Evolutionary conservation across 1,140 invertebrate species (phyloP).

Genomic region (Sycophaga agraensis): DNA sequence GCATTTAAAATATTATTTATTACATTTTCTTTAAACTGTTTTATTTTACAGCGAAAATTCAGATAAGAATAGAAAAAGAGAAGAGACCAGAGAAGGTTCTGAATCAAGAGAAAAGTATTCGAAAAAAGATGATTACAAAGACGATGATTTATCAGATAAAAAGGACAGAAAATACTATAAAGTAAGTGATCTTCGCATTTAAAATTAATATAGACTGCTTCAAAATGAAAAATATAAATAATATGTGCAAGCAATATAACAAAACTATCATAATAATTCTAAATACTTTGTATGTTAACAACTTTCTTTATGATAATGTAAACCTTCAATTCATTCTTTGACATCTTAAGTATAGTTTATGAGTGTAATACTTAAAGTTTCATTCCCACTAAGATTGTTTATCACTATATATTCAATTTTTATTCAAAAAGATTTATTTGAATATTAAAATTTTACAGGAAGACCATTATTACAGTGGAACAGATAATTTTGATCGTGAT

Average conservation of each 20-base stretch:
- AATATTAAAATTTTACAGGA: constrained; percentile 46
- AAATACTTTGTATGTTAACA: too few relatives aligned
- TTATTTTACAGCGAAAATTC: constrained; percentile 40
- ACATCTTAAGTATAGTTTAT: too few relatives aligned
- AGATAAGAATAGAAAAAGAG: constrained; percentile 50
- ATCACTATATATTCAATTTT: too few relatives aligned
- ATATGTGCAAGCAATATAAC: too few relatives aligned
- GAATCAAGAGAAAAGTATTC: constrained; percentile 56
- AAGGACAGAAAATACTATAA: constrained; percentile 58
- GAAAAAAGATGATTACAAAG: constrained; percentile 59
- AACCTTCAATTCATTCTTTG: too few relatives aligned
- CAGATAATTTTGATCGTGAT: constrained; percentile 56
- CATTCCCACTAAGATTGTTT: too few relatives aligned
- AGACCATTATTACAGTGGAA: constrained; percentile 57
- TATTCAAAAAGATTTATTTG: too few relatives aligned
- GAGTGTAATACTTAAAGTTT: too few relatives aligned
- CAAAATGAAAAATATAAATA: too few relatives aligned
- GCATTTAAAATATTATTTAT: background rate
- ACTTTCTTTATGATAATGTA: too few relatives aligned
- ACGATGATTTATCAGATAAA: constrained; percentile 52
- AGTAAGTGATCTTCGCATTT: constrained; percentile 37
- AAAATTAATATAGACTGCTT: background rate
- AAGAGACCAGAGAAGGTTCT: constrained; percentile 47
- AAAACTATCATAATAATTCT: too few relatives aligned
- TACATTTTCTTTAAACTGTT: background rate